Evolutionary conservation across 2,888 invertebrate genomes (phyloP).

Genomic region (Polyommatus iphigenia): DNA sequence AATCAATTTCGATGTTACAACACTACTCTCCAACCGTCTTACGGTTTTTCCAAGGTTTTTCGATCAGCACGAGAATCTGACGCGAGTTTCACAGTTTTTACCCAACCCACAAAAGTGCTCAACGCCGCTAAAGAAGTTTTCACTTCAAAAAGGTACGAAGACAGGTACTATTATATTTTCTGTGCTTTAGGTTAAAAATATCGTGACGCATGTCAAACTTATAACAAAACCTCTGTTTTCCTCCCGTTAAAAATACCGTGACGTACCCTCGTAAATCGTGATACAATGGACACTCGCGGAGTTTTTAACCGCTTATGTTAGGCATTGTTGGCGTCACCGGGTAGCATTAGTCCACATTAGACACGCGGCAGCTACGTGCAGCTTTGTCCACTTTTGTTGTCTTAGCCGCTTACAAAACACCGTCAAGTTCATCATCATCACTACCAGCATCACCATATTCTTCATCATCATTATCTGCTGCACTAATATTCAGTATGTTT

Average conservation of each 20-base stretch:
- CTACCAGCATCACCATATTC: background rate
- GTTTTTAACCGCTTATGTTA: slow-evolving; percentile 30
- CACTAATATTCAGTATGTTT: background rate
- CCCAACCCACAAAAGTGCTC: too few relatives aligned
- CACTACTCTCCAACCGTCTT: too few relatives aligned
- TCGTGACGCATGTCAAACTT: too few relatives aligned
- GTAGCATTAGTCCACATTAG: slow-evolving; percentile 65
- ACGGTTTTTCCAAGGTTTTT: too few relatives aligned
- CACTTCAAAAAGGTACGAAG: too few relatives aligned
- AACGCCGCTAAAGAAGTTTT: too few relatives aligned
- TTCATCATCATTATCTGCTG: background rate
- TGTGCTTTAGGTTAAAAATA: too few relatives aligned
- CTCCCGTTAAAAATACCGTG: background rate
- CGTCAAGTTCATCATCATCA: slow-evolving; percentile 8
- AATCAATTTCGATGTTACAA: too few relatives aligned
- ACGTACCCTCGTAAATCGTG: background rate
- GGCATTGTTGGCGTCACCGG: slow-evolving; percentile 37
- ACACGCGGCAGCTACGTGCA: slow-evolving; percentile 54
- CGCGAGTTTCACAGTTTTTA: too few relatives aligned
- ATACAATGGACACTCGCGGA: slow-evolving; percentile 33
- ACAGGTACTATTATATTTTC: too few relatives aligned
- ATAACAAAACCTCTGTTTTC: background rate
- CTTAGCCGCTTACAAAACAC: slow-evolving; percentile 18
- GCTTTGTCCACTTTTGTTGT: slow-evolving; percentile 39
- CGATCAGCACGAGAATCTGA: too few relatives aligned